Conservation (phyloP, 2,113 vertebrate genomes). For the Cephalopterus ornatus region DNA sequence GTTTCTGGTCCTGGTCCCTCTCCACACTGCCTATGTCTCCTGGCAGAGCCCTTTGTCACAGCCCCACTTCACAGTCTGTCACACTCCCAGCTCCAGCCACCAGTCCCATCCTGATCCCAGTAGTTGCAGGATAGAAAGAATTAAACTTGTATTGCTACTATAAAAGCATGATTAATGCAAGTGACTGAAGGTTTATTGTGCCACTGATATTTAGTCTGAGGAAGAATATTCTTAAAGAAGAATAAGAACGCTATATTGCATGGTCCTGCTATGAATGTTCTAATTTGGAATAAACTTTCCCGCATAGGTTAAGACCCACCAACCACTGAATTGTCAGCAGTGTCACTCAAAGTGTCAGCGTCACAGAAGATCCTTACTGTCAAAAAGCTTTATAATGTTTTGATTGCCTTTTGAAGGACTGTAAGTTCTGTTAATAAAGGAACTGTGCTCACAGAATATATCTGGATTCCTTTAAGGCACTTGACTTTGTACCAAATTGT, state of each 20-base stretch:
- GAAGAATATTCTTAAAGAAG: not conserved
- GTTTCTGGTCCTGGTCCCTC: not conserved
- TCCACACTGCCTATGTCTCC: fast-evolving
- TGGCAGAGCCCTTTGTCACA: not conserved
- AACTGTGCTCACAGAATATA: not conserved
- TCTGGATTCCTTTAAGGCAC: not conserved
- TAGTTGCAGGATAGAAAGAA: not conserved
- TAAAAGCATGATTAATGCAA: not conserved
- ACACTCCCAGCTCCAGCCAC: not conserved
- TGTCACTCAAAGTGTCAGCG: not conserved
- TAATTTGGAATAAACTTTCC: not conserved
- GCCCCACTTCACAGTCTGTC: not conserved
- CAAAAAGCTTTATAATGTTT: not conserved
- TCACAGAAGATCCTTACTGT: not conserved
- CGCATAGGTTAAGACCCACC: not conserved
- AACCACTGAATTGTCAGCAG: not conserved
- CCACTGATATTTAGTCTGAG: not conserved
- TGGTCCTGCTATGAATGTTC: not conserved
- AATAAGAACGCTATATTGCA: not conserved
- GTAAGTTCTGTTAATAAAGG: not conserved
- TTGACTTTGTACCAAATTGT: not conserved
- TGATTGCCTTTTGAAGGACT: not conserved
- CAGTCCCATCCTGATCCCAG: not conserved
- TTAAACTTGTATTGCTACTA: not conserved
- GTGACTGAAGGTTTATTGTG: not conserved